These are phyloP conservation scores for Myzus persicae DNA, from an alignment of 1,140 invertebrate genomes.

Conservation along the genomic window DNA sequence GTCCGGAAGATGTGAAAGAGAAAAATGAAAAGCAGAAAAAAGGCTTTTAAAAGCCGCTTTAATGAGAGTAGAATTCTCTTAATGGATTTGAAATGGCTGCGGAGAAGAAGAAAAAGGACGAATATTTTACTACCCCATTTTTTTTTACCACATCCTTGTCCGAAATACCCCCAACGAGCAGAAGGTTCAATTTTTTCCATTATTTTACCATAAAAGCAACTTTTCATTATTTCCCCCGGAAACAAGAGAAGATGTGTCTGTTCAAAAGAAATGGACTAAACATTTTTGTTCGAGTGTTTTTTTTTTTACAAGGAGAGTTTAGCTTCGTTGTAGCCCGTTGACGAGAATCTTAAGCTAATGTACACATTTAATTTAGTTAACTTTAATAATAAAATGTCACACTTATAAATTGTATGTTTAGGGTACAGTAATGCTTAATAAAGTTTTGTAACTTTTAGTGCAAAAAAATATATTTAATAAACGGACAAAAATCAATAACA, in stretches of 20 bases:
- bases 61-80: constrained; percentile 25
- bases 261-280: constrained; percentile 1
- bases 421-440: not conserved
- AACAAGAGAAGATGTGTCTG: constrained; percentile 5
- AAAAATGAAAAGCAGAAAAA: constrained; percentile 24
- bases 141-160: not conserved
- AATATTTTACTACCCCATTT: not conserved
- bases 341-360: not conserved
- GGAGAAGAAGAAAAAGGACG: constrained; percentile 5
- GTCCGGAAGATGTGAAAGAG: not conserved
- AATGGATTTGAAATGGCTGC: constrained; percentile 14
- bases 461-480: not conserved
- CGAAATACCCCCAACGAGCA: not conserved
- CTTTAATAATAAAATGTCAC: not conserved
- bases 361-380: not conserved
- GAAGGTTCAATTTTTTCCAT: constrained; percentile 36
- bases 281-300: not conserved
- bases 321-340: not conserved
- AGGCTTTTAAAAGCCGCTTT: not conserved
- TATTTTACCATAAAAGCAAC: constrained; percentile 18
- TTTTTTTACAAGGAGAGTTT: not conserved
- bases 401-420: not conserved
- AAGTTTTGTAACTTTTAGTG: not conserved
- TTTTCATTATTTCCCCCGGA: constrained; percentile 28
- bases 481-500: not conserved